Evolutionary conservation across 2,797 vertebrate genomes (phyloP).

Genomic region (Cryptoblepharus egeriae): DNA sequence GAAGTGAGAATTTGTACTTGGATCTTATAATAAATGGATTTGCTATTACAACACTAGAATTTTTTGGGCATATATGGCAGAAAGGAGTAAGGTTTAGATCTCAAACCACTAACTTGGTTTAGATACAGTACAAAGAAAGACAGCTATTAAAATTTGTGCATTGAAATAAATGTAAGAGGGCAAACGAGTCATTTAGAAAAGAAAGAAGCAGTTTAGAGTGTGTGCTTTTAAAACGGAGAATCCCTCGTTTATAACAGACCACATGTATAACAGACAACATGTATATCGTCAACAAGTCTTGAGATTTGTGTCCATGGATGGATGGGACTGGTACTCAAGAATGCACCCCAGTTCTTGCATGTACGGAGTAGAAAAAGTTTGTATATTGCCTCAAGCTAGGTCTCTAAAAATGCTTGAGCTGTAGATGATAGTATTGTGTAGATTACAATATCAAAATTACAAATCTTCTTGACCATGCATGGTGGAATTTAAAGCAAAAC

Average conservation of each 20-base stretch:
- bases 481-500: background rate
- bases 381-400: rapidly evolving
- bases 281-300: too few species aligned
- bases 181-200: background rate
- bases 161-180: background rate
- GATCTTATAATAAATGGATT: background rate
- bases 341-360: background rate
- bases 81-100: background rate
- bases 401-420: constrained; percentile 13
- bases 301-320: too few species aligned
- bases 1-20: background rate
- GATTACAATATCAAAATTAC: background rate
- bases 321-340: background rate
- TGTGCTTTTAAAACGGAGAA: background rate
- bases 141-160: background rate
- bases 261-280: too few species aligned
- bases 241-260: too few species aligned
- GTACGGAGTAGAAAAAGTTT: too few species aligned
- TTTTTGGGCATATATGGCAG: background rate
- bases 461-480: background rate
- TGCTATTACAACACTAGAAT: background rate
- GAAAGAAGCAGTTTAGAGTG: background rate
- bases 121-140: background rate
- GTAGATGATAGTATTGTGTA: too few species aligned
- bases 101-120: background rate